phyloP scores from a whole-genome alignment of 2,797 vertebrate species.

The Chloroceryle amazona region DNA sequence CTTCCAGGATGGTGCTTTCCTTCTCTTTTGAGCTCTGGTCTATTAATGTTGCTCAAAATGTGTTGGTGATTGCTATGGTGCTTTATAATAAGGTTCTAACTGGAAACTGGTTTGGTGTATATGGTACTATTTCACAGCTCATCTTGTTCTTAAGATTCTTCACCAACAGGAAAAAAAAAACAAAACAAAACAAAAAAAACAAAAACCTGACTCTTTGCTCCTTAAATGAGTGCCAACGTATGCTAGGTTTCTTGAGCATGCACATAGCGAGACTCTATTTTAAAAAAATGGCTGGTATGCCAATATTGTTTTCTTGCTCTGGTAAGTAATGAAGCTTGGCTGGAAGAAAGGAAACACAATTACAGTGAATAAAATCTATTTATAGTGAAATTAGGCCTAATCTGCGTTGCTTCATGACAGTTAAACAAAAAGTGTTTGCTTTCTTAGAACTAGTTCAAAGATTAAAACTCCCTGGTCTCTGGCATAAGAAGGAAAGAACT shows the following conservation, averaged over 20 bases:
- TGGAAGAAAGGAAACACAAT: not conserved
- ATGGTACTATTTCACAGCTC: not conserved
- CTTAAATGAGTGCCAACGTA: not conserved
- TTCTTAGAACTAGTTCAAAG: not conserved
- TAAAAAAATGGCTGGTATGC: not conserved
- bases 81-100: not conserved
- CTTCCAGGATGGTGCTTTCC: not conserved
- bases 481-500: not conserved
- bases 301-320: not conserved
- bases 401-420: not conserved
- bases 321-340: not conserved
- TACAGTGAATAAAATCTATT: constrained; percentile 4
- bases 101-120: not conserved
- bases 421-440: constrained; percentile 6
- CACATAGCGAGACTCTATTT: not conserved
- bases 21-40: not conserved
- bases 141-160: not conserved
- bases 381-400: not conserved
- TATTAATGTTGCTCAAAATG: not conserved
- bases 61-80: not conserved
- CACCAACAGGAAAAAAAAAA: too few relatives aligned
- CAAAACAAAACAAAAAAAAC: too few relatives aligned
- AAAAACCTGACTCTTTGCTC: not conserved
- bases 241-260: not conserved
- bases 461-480: not conserved